Evolutionary conservation across 2,113 vertebrate genomes (phyloP), one percentile per base, ranked within the genome.

Genomic region (Pao palembangensis): DNA sequence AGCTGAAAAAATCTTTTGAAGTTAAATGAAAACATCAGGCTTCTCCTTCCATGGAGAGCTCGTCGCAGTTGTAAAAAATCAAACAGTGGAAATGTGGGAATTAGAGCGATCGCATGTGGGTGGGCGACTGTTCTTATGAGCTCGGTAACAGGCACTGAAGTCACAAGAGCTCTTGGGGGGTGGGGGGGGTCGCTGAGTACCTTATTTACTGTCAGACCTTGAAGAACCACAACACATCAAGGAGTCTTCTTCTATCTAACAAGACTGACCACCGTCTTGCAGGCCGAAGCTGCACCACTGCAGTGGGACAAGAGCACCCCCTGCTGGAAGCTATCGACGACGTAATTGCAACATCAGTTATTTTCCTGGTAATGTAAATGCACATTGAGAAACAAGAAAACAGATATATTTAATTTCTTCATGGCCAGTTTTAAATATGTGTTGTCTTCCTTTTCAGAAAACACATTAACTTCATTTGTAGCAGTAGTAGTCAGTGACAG

Each of bases 211-310:
- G 41, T 58, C 43, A 17, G 34, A 49, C 77, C 69, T 70, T 13
- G 34, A 78, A 75, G 81, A 78, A 67, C 31, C 64, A 71, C 55
- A 44, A 23, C 49, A 59, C 52, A 67, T 55, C 20, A 17, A 51
- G 56, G 46, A 64, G 61, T 47, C 52, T 12, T 56, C 53, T 8
- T 71, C 63, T 43, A 28, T 43, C 50, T 56, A 78, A 73, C 68
- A 31, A 73, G 77, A 61, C 67, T 78, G 71, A 53, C 55, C 68
- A 58, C 52, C 34, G 62, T 20, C 31, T 13, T 7, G 23, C 3
- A 28, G 5, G 56, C 23, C 48, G 51, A 38, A 31, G 41, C 28
- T 4, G 16, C 18, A 7, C 54, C 15, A 38, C 46, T 42, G 48
- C 60, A 52, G 34, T 16, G 54, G 49, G 38, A 23, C 0, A 0